Conservation (phyloP, 2,113 vertebrate species). For the Chloebia gouldiae region DNA sequence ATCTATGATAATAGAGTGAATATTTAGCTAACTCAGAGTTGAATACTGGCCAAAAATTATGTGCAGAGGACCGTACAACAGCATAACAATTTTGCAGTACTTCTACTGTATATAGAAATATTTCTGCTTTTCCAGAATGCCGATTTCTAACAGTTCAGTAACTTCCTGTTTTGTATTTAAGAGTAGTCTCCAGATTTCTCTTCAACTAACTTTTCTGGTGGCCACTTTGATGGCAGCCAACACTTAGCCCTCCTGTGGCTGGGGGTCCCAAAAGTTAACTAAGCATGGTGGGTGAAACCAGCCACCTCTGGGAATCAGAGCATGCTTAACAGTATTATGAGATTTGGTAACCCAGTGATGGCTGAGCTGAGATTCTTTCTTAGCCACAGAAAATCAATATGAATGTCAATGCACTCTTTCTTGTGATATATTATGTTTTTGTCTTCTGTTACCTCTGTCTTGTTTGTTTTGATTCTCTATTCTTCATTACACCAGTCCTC, state of each 20-base stretch:
- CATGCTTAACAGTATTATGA: fast-evolving
- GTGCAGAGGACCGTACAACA: neutral
- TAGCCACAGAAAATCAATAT: neutral
- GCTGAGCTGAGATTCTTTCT: neutral
- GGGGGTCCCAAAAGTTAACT: neutral
- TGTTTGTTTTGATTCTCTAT: neutral
- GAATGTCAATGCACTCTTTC: neutral
- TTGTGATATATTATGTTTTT: neutral
- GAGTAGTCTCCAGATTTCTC: neutral
- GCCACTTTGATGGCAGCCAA: neutral
- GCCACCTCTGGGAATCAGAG: neutral
- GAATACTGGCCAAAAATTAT: neutral
- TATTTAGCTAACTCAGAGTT: neutral
- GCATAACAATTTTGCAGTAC: neutral
- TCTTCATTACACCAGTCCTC: neutral
- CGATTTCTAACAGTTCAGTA: neutral
- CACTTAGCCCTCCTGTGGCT: neutral
- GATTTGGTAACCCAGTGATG: neutral
- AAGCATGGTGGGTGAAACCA: neutral
- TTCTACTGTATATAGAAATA: neutral
- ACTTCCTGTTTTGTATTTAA: neutral
- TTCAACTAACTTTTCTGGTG: neutral
- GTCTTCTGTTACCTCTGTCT: neutral
- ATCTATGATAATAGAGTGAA: neutral
- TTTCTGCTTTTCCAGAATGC: neutral